Evolutionary conservation across 2,113 vertebrate species (phyloP).

Genomic region (Tricholaema leucomelas): DNA sequence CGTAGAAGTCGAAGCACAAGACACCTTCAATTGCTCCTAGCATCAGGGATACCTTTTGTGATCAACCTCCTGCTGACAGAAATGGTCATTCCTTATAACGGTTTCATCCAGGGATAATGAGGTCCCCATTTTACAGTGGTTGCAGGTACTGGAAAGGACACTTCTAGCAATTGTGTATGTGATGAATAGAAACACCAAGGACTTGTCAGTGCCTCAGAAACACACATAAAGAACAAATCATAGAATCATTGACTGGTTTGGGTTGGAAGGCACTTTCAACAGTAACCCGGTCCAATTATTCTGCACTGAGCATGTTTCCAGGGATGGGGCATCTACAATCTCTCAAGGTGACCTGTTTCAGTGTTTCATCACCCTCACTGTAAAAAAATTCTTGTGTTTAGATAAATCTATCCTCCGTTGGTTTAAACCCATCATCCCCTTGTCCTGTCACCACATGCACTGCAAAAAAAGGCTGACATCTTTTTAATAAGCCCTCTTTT

Average conservation of each 20-base stretch:
- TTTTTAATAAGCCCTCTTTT: not conserved
- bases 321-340: not conserved
- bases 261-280: not conserved
- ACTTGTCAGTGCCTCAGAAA: not conserved
- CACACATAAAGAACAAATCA: fast-evolving
- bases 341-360: not conserved
- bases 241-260: not conserved
- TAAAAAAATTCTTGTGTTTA: not conserved
- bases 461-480: not conserved
- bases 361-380: not conserved
- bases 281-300: not conserved
- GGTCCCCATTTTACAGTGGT: too few relatives aligned
- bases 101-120: not conserved
- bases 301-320: not conserved
- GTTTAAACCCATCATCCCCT: not conserved
- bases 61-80: not conserved
- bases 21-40: not conserved
- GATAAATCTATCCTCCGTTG: not conserved
- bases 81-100: not conserved
- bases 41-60: not conserved
- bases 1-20: not conserved
- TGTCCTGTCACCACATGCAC: not conserved
- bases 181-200: fast-evolving
- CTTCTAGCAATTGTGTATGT: fast-evolving
- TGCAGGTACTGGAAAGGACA: not conserved